These are phyloP conservation scores for Drosophila basisetae DNA, from an alignment of 2,888 invertebrate genomes.

Conservation along the genomic window DNA sequence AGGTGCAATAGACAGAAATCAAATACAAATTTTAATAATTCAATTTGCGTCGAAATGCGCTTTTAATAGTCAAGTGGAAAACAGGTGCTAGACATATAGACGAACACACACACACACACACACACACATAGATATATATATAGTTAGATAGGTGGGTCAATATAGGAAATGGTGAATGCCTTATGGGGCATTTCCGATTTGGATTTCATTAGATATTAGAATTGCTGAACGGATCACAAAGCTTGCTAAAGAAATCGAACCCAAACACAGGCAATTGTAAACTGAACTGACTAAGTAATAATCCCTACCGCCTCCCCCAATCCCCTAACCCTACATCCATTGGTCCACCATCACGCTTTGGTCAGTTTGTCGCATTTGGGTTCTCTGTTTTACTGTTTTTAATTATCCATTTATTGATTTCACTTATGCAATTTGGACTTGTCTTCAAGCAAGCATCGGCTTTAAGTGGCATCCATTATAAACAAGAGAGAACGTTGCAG, in stretches of 20 bases:
- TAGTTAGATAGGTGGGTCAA: background rate
- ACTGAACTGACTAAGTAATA: slow-evolving; percentile 10
- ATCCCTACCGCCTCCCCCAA: background rate
- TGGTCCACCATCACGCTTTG: background rate
- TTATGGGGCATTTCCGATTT: slow-evolving; percentile 59
- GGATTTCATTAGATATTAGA: slow-evolving; percentile 43
- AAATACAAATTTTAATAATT: slow-evolving; percentile 42
- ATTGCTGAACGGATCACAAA: slow-evolving; percentile 24
- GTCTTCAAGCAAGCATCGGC: slow-evolving; percentile 12
- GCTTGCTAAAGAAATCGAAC: slow-evolving; percentile 1
- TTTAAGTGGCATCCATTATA: slow-evolving; percentile 1
- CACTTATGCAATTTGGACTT: slow-evolving; percentile 3
- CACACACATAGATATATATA: background rate
- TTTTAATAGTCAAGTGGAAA: slow-evolving; percentile 60
- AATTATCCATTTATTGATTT: slow-evolving; percentile 40
- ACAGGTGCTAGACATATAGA: slow-evolving; percentile 15
- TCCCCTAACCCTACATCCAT: background rate
- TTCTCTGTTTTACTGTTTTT: background rate
- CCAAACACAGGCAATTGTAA: background rate
- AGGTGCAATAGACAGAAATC: slow-evolving; percentile 7
- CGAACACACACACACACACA: background rate
- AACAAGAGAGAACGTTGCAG: no score
- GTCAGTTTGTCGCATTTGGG: slow-evolving; percentile 1
- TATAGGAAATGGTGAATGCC: slow-evolving; percentile 53
- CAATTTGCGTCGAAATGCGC: slow-evolving; percentile 58